These are phyloP conservation scores for Ophion slaviceki DNA, from an alignment of 2,888 invertebrate genomes.

Conservation along the genomic window DNA sequence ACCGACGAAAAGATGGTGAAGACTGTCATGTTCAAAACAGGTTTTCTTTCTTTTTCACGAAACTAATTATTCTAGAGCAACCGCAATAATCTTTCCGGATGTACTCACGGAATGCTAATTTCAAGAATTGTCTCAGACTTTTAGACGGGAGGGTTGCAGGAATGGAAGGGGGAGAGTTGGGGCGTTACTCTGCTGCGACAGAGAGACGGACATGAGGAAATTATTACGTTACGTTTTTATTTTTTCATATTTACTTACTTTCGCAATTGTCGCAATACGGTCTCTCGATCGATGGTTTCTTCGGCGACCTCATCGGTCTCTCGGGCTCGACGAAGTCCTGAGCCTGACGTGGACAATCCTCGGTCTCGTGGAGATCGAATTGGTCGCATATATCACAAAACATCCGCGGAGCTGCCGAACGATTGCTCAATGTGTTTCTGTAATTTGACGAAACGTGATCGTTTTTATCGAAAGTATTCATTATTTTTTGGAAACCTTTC, in stretches of 20 bases:
- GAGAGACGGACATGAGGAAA: background rate
- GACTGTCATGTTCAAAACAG: too few species aligned
- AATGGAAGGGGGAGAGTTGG: background rate
- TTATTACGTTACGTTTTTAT: background rate
- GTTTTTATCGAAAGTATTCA: background rate
- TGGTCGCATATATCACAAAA: slow-evolving; percentile 99
- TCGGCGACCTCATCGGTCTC: slow-evolving; percentile 83
- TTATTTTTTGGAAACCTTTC: background rate
- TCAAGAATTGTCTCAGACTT: too few species aligned
- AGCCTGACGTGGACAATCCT: slow-evolving; percentile 96
- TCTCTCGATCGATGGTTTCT: slow-evolving; percentile 84
- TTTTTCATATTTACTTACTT: slow-evolving; percentile 85
- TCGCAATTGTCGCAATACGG: slow-evolving; percentile 98
- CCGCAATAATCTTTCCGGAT: too few species aligned
- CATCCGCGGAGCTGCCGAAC: slow-evolving; percentile 89
- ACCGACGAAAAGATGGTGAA: too few species aligned
- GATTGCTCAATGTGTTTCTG: slow-evolving; percentile 80
- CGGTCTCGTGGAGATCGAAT: slow-evolving; percentile 98
- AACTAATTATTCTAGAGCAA: too few species aligned
- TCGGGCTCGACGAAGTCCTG: slow-evolving; percentile 85
- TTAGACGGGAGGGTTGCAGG: too few species aligned
- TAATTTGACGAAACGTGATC: slow-evolving; percentile 14
- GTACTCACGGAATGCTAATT: too few species aligned
- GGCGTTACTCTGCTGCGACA: background rate
- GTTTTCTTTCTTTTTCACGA: too few species aligned